Conservation (phyloP, 2,113 vertebrate genomes). For the Neotoma lepida region DNA sequence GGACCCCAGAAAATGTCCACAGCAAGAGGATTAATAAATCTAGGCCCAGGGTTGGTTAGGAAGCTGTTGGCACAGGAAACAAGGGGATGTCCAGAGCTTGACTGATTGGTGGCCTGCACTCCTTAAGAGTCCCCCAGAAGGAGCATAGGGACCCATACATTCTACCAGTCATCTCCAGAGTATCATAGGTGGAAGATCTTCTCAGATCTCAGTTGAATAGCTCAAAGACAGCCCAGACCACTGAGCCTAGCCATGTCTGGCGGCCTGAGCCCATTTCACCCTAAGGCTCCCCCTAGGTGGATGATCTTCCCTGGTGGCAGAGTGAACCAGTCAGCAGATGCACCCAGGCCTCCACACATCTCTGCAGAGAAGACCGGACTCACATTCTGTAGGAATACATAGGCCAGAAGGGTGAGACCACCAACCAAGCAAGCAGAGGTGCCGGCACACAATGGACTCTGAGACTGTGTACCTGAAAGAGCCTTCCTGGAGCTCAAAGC, state of each 20-base stretch:
- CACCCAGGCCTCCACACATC: rapidly evolving
- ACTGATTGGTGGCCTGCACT: too few species aligned
- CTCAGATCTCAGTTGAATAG: background rate
- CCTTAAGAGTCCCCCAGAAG: background rate
- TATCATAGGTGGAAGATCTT: background rate
- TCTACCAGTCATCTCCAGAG: background rate
- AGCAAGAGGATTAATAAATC: background rate
- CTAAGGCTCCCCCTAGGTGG: rapidly evolving
- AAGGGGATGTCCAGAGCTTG: rapidly evolving
- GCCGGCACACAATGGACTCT: rapidly evolving
- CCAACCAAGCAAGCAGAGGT: background rate
- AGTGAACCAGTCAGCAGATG: background rate
- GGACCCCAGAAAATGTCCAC: background rate
- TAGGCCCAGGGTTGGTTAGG: rapidly evolving
- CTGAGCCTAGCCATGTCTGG: background rate
- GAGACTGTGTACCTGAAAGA: rapidly evolving
- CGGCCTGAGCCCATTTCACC: rapidly evolving
- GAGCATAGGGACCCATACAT: background rate
- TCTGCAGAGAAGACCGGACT: background rate
- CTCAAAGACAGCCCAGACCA: background rate
- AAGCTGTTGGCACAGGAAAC: rapidly evolving
- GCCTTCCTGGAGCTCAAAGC: background rate
- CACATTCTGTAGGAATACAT: background rate
- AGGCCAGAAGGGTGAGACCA: background rate
- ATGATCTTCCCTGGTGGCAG: background rate